A percentile compares a stretch with the other conserved stretches of the same genome.
These are phyloP conservation scores for Andrena marginata DNA, from an alignment of 2,888 invertebrate genomes.

Conservation along the genomic window DNA sequence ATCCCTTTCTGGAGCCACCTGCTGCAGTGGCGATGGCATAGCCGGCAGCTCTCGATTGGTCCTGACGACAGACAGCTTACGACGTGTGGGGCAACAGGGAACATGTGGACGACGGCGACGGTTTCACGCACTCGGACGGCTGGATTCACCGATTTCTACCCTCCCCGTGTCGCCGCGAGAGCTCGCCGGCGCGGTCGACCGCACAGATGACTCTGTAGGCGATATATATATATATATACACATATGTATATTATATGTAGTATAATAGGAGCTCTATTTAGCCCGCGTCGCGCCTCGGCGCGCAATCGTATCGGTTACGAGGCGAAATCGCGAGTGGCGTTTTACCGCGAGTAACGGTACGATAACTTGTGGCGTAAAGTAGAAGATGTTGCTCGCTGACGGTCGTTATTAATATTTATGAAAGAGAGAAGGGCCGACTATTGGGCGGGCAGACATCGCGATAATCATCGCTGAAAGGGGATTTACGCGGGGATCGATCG, in stretches of 20 bases:
- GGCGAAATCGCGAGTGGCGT: conserved; percentile 3
- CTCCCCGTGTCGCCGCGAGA: neutral
- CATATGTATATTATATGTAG: neutral
- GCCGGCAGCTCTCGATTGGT: conserved; percentile 47
- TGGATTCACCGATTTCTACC: conserved; percentile 53
- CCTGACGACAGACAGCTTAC: conserved; percentile 59
- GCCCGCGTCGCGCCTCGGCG: neutral
- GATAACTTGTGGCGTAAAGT: neutral
- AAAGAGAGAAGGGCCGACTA: neutral
- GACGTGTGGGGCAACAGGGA: conserved; percentile 62
- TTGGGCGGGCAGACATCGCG: neutral
- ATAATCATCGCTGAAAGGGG: conserved; percentile 3
- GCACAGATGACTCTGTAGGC: neutral
- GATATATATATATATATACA: neutral
- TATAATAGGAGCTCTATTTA: neutral
- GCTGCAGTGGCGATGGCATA: conserved; percentile 26
- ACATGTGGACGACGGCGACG: conserved; percentile 61
- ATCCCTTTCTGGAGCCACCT: conserved; percentile 46
- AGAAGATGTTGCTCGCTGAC: neutral
- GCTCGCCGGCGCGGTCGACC: neutral
- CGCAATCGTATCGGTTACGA: conserved; percentile 5
- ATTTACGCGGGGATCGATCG: conserved; percentile 1
- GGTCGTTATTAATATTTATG: conserved; percentile 23
- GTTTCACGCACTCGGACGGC: conserved; percentile 46
- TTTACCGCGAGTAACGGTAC: conserved; percentile 14